phyloP scores from a whole-genome alignment of 1,140 invertebrate genomes.

The Gryon sp. region DNA sequence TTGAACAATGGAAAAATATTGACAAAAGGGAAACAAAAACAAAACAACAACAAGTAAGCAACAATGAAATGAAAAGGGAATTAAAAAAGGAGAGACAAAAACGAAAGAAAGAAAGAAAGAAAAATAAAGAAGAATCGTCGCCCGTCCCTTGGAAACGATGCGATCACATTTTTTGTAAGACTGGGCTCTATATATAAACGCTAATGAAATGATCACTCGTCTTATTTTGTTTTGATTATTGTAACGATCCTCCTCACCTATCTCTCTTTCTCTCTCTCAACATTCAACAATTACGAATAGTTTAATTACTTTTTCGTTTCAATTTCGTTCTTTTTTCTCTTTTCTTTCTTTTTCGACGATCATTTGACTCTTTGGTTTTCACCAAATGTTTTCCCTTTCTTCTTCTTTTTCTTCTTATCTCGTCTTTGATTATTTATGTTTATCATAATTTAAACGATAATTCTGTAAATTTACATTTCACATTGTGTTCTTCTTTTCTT shows the following conservation, averaged over 20 bases:
- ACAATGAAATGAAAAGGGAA: no score
- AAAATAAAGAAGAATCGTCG: conserved; percentile 72
- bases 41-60: no score
- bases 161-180: conserved; percentile 80
- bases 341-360: conserved; percentile 16
- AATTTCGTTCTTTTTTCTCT: conserved; percentile 37
- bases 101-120: conserved; percentile 56
- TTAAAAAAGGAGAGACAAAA: conserved; percentile 25
- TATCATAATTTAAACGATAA: no score
- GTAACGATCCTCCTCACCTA: conserved; percentile 69
- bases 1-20: conserved; percentile 40
- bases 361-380: no score
- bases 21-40: conserved; percentile 62
- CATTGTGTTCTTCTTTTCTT: conserved; percentile 40
- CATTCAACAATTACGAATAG: neutral
- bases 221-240: conserved; percentile 76
- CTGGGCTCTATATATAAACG: conserved; percentile 80
- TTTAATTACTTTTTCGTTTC: neutral
- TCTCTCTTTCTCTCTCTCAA: conserved; percentile 16
- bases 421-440: no score
- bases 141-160: conserved; percentile 77
- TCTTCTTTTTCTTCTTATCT: no score
- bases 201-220: conserved; percentile 75
- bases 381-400: no score
- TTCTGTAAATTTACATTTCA: no score